These are phyloP conservation scores for Dicyrtoma fusca DNA, from an alignment of 2,888 invertebrate species.

Conservation along the genomic window DNA sequence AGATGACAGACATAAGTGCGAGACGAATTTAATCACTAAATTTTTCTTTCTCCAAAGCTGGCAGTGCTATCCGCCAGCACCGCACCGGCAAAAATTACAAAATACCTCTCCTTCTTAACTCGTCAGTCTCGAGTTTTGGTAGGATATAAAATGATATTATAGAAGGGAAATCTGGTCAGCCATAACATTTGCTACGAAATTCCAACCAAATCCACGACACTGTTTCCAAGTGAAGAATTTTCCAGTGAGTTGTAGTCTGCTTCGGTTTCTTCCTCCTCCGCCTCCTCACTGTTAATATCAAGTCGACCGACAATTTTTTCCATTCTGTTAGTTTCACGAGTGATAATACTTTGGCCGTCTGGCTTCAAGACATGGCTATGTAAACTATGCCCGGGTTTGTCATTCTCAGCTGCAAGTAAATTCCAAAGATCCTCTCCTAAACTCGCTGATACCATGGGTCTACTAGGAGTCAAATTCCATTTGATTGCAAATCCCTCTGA, in stretches of 20 bases:
- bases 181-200: neutral
- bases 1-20: too few species aligned
- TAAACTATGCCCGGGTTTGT: conserved; percentile 8
- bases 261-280: neutral
- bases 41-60: too few species aligned
- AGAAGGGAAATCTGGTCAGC: too few species aligned
- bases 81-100: too few species aligned
- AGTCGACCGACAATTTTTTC: conserved; percentile 25
- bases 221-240: neutral
- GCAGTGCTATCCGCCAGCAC: too few species aligned
- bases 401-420: conserved; percentile 17
- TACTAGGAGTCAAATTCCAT: conserved; percentile 24
- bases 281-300: neutral
- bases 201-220: conserved; percentile 4
- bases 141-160: too few species aligned
- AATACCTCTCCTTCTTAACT: too few species aligned
- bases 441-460: conserved; percentile 22
- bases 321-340: conserved; percentile 13
- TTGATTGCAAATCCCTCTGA: conserved; percentile 17
- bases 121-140: too few species aligned
- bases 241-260: neutral
- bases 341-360: neutral
- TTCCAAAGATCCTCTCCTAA: conserved; percentile 27
- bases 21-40: too few species aligned
- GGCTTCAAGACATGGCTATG: conserved; percentile 5